Conservation (phyloP, 1,140 invertebrate species). For the Aphaenogaster floridana region DNA sequence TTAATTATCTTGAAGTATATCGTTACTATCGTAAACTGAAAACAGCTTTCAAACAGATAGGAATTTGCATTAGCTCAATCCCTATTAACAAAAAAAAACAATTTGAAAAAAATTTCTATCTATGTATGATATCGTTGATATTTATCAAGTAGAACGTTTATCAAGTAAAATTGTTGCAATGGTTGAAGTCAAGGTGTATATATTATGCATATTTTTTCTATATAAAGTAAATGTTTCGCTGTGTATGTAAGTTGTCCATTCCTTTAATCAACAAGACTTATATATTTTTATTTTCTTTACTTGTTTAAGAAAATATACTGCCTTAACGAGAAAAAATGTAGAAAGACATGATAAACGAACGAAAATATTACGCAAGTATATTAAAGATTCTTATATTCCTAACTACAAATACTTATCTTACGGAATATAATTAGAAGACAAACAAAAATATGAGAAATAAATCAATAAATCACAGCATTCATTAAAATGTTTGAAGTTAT, state of each 20-base stretch:
- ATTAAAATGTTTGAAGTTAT: constrained; percentile 7
- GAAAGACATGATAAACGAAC: neutral
- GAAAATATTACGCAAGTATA: neutral
- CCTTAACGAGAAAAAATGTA: constrained; percentile 15
- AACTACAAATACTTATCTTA: neutral
- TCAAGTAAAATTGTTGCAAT: neutral
- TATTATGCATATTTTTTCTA: neutral
- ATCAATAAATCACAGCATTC: constrained; percentile 5
- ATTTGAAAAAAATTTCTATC: constrained; percentile 48
- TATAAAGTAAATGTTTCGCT: neutral
- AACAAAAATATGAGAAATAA: neutral
- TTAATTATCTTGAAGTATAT: constrained; percentile 34
- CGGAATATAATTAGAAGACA: constrained; percentile 4
- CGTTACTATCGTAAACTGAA: constrained; percentile 8
- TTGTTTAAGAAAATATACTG: neutral
- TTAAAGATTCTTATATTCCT: neutral
- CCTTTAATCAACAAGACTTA: neutral
- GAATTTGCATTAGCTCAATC: constrained; percentile 21
- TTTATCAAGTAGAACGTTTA: neutral
- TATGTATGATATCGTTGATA: neutral
- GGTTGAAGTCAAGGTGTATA: neutral
- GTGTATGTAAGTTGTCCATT: neutral
- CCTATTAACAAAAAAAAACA: neutral
- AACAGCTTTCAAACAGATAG: constrained; percentile 34
- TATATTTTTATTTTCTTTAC: neutral